phyloP scores from a whole-genome alignment of 2,113 vertebrate genomes.

The Arvicanthis niloticus region DNA sequence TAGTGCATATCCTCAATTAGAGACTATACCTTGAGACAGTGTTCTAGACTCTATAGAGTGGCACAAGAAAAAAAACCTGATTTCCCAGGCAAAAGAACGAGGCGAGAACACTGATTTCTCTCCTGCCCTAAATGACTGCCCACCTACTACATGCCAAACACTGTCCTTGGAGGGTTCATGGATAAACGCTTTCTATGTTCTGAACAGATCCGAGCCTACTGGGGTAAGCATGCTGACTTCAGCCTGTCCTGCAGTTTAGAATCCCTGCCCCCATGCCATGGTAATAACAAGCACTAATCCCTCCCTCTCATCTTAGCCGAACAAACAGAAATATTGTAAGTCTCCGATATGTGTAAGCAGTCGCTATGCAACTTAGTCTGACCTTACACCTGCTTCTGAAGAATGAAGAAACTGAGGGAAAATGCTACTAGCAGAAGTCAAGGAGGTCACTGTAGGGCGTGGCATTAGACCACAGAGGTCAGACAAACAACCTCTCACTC shows the following conservation, averaged over 20 bases:
- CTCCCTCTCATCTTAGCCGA: neutral
- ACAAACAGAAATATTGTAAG: neutral
- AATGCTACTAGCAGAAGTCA: neutral
- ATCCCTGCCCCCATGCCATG: neutral
- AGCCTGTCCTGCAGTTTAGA: neutral
- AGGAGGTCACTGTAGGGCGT: neutral
- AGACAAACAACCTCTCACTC: neutral
- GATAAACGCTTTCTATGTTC: neutral
- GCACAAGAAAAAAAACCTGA: neutral
- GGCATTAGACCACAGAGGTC: neutral
- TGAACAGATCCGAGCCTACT: neutral
- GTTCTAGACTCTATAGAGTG: neutral
- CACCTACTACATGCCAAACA: neutral
- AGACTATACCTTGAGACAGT: neutral
- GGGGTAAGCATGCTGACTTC: neutral
- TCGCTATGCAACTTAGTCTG: neutral
- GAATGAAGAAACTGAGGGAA: neutral
- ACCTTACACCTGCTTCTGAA: neutral
- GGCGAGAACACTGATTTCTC: neutral
- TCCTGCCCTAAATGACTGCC: neutral
- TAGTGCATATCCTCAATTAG: neutral
- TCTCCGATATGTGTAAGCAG: neutral
- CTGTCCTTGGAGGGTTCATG: neutral
- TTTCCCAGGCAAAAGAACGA: neutral
- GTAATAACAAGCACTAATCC: neutral